Evolutionary conservation across 2,888 invertebrate genomes (phyloP), one percentile per base, ranked within the genome.

Genomic region (Xestia sexstrigata): DNA sequence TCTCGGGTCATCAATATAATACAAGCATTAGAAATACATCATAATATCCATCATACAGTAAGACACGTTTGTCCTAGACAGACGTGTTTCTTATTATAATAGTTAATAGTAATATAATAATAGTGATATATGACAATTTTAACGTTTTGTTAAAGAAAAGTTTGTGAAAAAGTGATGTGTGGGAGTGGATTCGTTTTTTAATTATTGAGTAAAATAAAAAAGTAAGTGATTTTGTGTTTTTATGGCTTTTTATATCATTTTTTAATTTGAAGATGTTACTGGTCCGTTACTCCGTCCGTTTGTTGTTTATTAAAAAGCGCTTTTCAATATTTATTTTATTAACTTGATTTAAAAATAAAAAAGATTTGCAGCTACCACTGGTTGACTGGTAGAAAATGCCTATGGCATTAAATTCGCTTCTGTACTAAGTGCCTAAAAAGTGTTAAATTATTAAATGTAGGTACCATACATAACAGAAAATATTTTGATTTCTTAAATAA

Each of bases 1-100:
- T 45, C 23, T 26, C 2, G 42, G 84, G 84, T 80, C 82, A 84
- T 70, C 35, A 0, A 7, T 35, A 52, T 15, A 58, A 39, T 0
- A 55, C 20, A 55, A 67, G 52, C 42, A 75, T 70, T 67, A 67
- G 15, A 74, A 68, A 20, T 35, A 55, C 17, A 67, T 45, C 66
- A 81, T 26, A 35, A 81, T 26, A 35, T 5, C 35, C 35, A 35
- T 5, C 35, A 35, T 35, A 70, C 0, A 5, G 6, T 26, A 35
- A 35, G 26, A 58, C n/a, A 30, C 45, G n/a, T 1, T 49, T 30
- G 55, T 63, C 62, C 13, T 45, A 49, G 15, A 39, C 67, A 45
- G 70, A 45, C 82, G 82, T 70, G 58, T 15, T 5, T 58, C 7
- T 13, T 58, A 60, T n/a, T 65, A 62, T 47, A n/a, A 47, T 69